A percentile compares a stretch with the other conserved stretches of the same genome.
phyloP scores from a whole-genome alignment of 2,113 vertebrate genomes.

The Amblyopsis rosae region DNA sequence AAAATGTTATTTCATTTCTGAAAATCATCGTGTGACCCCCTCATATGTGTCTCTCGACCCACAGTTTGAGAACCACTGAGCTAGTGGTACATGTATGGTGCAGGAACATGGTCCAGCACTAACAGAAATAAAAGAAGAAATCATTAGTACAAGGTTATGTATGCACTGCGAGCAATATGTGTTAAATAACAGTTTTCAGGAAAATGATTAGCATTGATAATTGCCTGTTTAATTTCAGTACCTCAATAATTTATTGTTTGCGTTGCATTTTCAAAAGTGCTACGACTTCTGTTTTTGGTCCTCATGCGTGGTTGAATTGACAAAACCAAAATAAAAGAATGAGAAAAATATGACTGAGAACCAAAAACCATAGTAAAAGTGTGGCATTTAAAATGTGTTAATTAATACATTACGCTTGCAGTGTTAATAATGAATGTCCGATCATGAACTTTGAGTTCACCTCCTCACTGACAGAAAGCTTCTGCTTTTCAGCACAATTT shows the following conservation, averaged over 20 bases:
- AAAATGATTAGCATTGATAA: conserved; percentile 44
- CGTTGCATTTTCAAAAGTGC: conserved; percentile 26
- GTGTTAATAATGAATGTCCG: conserved; percentile 10
- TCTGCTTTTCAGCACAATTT: too few species aligned
- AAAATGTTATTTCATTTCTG: too few species aligned
- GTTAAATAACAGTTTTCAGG: conserved; percentile 24
- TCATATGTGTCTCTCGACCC: too few species aligned
- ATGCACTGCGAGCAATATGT: conserved; percentile 15
- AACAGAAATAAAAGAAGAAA: conserved; percentile 5
- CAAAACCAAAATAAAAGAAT: not conserved
- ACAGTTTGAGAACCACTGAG: too few species aligned
- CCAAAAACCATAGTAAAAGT: not conserved
- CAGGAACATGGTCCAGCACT: conserved; percentile 21
- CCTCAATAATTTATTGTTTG: conserved; percentile 30
- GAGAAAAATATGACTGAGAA: not conserved
- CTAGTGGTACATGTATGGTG: not conserved
- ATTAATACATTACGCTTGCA: conserved; percentile 2
- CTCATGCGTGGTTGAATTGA: conserved; percentile 2
- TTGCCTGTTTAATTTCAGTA: conserved; percentile 27
- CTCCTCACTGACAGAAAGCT: not conserved
- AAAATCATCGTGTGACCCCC: too few species aligned
- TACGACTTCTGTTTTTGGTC: conserved; percentile 26
- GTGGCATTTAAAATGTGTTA: conserved; percentile 37
- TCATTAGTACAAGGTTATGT: conserved; percentile 1
- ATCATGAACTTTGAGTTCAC: conserved; percentile 10